phyloP scores from a whole-genome alignment of 2,888 invertebrate species.

The Drosophila hamatofila region DNA sequence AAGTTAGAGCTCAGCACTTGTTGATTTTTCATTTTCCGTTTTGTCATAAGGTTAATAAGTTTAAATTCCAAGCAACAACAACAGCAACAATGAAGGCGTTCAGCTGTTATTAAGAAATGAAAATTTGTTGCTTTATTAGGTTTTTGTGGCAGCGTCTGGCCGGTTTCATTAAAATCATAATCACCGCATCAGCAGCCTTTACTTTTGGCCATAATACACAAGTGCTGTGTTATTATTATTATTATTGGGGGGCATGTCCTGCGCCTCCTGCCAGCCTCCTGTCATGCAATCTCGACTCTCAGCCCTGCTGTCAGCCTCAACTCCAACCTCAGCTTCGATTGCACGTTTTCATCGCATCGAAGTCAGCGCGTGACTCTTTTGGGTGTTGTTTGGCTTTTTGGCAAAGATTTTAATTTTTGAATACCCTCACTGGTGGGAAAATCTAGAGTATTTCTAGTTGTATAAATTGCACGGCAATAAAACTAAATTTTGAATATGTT shows the following conservation, averaged over 20 bases:
- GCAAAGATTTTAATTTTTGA: slow-evolving; percentile 41
- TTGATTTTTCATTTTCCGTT: slow-evolving; percentile 53
- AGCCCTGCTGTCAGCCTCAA: not conserved
- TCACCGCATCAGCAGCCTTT: slow-evolving; percentile 56
- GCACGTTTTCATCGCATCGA: slow-evolving; percentile 59
- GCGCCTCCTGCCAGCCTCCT: slow-evolving; percentile 52
- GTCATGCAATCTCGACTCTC: slow-evolving; percentile 44
- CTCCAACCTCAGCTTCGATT: slow-evolving; percentile 39
- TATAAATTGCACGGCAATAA: not conserved
- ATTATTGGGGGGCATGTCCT: slow-evolving; percentile 49
- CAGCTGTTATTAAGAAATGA: slow-evolving; percentile 76
- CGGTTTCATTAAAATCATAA: slow-evolving; percentile 52
- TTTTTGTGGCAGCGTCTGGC: slow-evolving; percentile 30
- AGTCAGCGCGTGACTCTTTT: slow-evolving; percentile 49
- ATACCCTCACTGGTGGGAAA: slow-evolving; percentile 15
- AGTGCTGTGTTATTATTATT: slow-evolving; percentile 41
- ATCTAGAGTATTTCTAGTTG: not conserved
- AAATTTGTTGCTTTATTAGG: slow-evolving; percentile 80
- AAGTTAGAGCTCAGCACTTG: slow-evolving; percentile 36
- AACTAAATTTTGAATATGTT: not conserved
- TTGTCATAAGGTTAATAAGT: slow-evolving; percentile 65
- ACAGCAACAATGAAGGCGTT: slow-evolving; percentile 11
- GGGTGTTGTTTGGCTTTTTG: slow-evolving; percentile 40
- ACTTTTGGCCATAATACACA: slow-evolving; percentile 48
- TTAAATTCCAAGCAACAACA: slow-evolving; percentile 52